Evolutionary conservation across 2,888 invertebrate species (phyloP), one percentile per base, ranked within the genome.

Genomic region (Stenoptilia bipunctidactyla): DNA sequence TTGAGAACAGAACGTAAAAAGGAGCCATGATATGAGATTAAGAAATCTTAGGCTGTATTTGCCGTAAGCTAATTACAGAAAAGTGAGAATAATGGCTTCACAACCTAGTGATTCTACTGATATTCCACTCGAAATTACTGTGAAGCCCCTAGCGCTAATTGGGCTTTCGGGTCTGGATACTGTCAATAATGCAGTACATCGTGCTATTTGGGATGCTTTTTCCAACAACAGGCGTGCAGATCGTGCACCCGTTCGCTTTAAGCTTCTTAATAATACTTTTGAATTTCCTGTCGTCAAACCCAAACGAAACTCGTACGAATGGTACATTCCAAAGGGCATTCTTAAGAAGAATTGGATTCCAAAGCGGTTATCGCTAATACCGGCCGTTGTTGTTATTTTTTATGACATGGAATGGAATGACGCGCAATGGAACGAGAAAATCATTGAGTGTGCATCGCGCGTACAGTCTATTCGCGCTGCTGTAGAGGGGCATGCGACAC

Each of bases 381-480:
- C 99, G 6, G 92, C 98, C 1, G 92, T 98, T 1, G 91, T 96
- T 15, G 96, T 97, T 1, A 88, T 97, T 45, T 99, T 98, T 73
- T 95, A 94, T 68, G 98, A 99, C 60, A 88, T 98, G 63, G 98
- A 98, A 74, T 99, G 98, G 98, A 94, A 95, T 65, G 97, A 98
- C 73, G 85, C 88, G 0, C 88, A 91, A 47, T 98, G 98, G 97
- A 92, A 92, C 52, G 98, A 98, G 52, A 97, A 94, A 64, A 94
- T 95, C 61, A 90, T 94, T 55, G 97, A 97, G 69, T 97, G 97
- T 73, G 93, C 96, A 6, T 93, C 93, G 0, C 87, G 92, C 54
- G 92, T 98, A 25, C 94, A 96, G 66, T 90, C 91, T 0, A 85
- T 93, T 48, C 90, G 92, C 52, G 88, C 90, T 33, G 89, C 90